phyloP scores from a whole-genome alignment of 1,140 invertebrate species.

The Drosophila fuyamai region DNA sequence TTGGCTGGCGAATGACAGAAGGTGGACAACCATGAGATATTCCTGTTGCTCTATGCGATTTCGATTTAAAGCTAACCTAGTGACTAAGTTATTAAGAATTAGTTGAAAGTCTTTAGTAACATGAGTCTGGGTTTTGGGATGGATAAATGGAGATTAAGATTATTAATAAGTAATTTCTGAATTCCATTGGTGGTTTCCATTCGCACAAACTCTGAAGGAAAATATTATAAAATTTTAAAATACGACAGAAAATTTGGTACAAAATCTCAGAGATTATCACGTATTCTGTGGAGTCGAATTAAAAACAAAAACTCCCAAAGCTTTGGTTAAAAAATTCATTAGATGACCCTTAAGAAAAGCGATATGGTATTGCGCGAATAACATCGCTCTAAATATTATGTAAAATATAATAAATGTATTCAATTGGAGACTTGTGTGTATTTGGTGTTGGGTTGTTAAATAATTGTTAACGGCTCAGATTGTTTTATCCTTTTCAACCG shows the following conservation, averaged over 20 bases:
- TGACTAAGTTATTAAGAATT: slow-evolving; percentile 1
- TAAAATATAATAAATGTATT: slow-evolving; percentile 26
- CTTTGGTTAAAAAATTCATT: slow-evolving; percentile 26
- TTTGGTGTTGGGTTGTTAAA: not conserved
- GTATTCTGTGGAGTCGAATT: slow-evolving; percentile 8
- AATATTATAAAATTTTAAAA: slow-evolving; percentile 12
- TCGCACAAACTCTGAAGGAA: not conserved
- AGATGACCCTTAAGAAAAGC: slow-evolving; percentile 21
- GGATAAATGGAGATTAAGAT: not conserved
- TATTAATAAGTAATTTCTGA: slow-evolving; percentile 3
- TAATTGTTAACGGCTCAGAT: not conserved
- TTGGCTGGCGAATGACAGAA: slow-evolving; percentile 66
- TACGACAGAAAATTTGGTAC: slow-evolving; percentile 45
- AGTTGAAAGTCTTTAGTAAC: slow-evolving; percentile 2
- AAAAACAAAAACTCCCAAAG: slow-evolving; percentile 12
- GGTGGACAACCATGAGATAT: slow-evolving; percentile 17
- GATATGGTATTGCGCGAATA: slow-evolving; percentile 24
- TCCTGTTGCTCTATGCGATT: slow-evolving; percentile 44
- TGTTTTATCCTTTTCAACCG: slow-evolving; percentile 7
- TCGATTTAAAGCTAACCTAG: slow-evolving; percentile 18
- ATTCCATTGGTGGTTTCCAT: slow-evolving; percentile 1
- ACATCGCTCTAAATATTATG: slow-evolving; percentile 31
- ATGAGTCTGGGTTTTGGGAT: not conserved
- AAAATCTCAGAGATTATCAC: slow-evolving; percentile 55
- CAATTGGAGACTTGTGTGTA: not conserved